A percentile compares a stretch with the other conserved stretches of the same genome.
Conservation (phyloP, 2,113 vertebrate species). For the Scatophagus argus region DNA sequence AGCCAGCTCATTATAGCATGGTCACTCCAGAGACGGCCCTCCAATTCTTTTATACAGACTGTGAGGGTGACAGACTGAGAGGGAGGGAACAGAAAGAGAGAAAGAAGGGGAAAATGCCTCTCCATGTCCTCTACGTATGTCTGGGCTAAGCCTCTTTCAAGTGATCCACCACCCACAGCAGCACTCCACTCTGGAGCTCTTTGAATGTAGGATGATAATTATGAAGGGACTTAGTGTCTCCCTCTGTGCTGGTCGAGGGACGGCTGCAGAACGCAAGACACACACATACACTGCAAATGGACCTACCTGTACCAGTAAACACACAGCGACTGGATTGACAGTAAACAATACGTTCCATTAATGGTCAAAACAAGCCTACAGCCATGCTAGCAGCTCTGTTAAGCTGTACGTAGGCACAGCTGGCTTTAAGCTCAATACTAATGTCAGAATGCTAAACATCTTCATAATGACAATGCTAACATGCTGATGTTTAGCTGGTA, state of each 20-base stretch:
- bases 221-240: constrained; percentile 59
- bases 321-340: neutral
- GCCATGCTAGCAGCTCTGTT: too few relatives aligned
- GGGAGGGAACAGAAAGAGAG: constrained; percentile 1
- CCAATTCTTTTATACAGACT: constrained; percentile 18
- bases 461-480: neutral
- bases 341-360: neutral
- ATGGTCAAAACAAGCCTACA: too few relatives aligned
- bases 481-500: neutral
- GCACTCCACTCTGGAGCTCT: constrained; percentile 51
- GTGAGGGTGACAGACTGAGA: constrained; percentile 17
- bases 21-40: constrained; percentile 65
- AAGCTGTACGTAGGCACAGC: too few relatives aligned
- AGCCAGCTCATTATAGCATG: constrained; percentile 66
- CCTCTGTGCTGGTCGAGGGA: constrained; percentile 14
- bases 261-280: neutral
- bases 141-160: constrained; percentile 62
- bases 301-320: constrained; percentile 10
- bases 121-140: constrained; percentile 34
- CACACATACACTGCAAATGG: neutral
- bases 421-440: too few relatives aligned
- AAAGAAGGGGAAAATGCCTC: constrained; percentile 19
- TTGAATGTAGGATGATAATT: constrained; percentile 68
- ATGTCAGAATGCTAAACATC: too few relatives aligned
- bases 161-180: constrained; percentile 63